These are phyloP conservation scores for Agrochola litura DNA, from an alignment of 2,888 invertebrate species.

Conservation along the genomic window DNA sequence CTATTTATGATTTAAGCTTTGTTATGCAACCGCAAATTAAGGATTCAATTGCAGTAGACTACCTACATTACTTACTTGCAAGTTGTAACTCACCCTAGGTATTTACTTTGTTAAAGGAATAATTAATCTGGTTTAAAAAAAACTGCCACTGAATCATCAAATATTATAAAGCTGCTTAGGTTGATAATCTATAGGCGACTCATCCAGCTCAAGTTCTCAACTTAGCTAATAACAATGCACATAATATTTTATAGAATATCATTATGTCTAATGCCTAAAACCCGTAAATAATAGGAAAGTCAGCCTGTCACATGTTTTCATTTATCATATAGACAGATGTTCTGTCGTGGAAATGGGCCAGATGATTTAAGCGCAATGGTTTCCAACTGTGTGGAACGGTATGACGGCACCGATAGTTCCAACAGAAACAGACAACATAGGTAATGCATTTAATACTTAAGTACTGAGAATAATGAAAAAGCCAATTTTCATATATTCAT, in stretches of 20 bases:
- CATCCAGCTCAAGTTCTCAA: background rate
- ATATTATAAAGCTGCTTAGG: background rate
- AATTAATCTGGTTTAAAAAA: too few relatives aligned
- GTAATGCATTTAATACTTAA: too few relatives aligned
- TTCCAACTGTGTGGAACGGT: conserved; percentile 15
- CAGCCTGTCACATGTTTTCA: conserved; percentile 26
- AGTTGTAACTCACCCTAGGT: background rate
- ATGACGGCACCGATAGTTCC: background rate
- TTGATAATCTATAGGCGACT: background rate
- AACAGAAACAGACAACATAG: background rate
- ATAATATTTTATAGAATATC: conserved; percentile 9
- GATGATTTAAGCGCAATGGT: conserved; percentile 18
- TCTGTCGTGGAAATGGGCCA: conserved; percentile 38
- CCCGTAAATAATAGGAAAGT: conserved; percentile 21
- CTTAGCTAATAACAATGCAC: conserved; percentile 8
- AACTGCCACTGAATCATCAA: background rate
- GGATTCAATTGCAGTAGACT: background rate
- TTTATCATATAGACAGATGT: conserved; percentile 22
- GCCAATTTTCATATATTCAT: too few relatives aligned
- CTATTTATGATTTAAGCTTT: conserved; percentile 1
- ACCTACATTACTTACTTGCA: too few relatives aligned
- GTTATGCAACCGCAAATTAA: conserved; percentile 24
- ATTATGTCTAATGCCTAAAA: conserved; percentile 17
- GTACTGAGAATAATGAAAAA: too few relatives aligned
- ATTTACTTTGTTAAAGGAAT: background rate